Evolutionary conservation across 1,140 invertebrate genomes (phyloP).

Genomic region (Coptotermes formosanus): DNA sequence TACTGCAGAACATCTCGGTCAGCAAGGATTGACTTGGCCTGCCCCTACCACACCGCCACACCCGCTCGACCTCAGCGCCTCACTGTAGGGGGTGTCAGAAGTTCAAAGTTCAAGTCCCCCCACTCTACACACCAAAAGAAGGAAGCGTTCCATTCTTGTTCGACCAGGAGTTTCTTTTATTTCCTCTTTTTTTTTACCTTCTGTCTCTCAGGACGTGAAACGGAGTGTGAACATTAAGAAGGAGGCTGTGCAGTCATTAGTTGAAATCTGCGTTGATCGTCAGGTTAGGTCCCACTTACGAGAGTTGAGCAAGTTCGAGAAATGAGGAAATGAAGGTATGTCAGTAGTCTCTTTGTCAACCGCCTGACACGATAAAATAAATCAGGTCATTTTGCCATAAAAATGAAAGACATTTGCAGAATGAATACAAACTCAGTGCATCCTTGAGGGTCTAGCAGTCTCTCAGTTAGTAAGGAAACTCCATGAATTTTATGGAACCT

Average conservation of each 20-base stretch:
- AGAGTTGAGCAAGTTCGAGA: neutral
- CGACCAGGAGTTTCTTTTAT: neutral
- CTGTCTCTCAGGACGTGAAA: neutral
- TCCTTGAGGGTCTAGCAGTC: too few species aligned
- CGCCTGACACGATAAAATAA: neutral
- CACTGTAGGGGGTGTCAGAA: neutral
- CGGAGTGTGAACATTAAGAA: neutral
- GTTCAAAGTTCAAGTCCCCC: neutral
- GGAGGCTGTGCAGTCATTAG: neutral
- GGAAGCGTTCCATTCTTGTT: neutral
- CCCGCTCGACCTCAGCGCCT: neutral
- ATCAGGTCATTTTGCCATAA: neutral
- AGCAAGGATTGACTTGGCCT: neutral
- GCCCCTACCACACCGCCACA: slow-evolving; percentile 13
- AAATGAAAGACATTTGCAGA: too few species aligned
- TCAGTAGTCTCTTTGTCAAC: neutral
- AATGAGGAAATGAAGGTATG: neutral
- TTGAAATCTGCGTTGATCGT: neutral
- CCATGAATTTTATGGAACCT: too few species aligned
- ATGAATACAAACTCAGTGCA: too few species aligned
- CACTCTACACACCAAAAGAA: neutral
- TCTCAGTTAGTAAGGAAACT: too few species aligned
- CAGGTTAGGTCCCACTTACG: neutral
- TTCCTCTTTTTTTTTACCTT: neutral
- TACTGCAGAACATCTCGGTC: neutral